Percentiles rank a stretch among this genome's conserved stretches.
Evolutionary conservation across 2,113 vertebrate genomes (phyloP).

Genomic region (Sinocyclocheilus anophthalmus): DNA sequence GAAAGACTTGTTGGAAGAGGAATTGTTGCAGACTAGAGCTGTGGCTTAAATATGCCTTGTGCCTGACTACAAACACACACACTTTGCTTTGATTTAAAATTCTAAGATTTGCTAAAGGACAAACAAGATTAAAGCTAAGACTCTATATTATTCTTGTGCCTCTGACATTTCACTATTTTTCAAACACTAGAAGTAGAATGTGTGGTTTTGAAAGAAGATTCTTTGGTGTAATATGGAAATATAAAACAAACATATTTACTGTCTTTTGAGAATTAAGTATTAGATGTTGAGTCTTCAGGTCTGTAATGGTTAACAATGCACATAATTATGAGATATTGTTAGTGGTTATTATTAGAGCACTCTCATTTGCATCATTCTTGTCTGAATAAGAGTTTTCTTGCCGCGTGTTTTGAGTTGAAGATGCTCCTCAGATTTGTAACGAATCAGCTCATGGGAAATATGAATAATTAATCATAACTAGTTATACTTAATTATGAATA

Average conservation of each 20-base stretch:
- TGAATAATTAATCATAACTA: no score
- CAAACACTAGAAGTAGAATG: background rate
- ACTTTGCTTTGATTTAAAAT: background rate
- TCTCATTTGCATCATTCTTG: background rate
- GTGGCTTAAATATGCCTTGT: background rate
- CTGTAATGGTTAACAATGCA: background rate
- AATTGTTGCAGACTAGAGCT: background rate
- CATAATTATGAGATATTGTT: background rate
- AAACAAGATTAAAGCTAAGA: background rate
- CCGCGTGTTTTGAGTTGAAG: no score
- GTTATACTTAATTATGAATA: no score
- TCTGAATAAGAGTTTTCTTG: no score
- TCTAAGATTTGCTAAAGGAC: background rate
- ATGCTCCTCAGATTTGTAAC: no score
- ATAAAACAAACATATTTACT: background rate
- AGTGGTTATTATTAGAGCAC: background rate
- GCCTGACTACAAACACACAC: background rate
- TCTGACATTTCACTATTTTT: background rate
- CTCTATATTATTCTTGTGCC: background rate
- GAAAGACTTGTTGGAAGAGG: background rate
- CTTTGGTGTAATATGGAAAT: background rate
- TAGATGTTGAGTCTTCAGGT: background rate
- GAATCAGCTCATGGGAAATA: no score
- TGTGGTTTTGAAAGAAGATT: background rate
- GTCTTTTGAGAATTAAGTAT: background rate